Conservation (phyloP, 2,797 vertebrate genomes). For the Taeniopygia guttata region DNA sequence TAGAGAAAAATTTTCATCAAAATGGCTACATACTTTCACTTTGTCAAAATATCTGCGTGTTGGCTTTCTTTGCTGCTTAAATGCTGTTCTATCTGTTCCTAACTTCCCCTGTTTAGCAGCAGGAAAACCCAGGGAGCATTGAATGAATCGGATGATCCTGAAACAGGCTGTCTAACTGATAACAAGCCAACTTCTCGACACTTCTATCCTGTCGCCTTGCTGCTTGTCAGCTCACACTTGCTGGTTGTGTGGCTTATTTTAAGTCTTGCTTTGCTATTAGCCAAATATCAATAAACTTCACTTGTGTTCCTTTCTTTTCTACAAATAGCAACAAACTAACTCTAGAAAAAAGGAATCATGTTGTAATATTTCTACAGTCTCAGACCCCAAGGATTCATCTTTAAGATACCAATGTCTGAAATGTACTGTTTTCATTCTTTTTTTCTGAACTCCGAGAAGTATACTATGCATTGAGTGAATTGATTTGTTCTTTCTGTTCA, state of each 20-base stretch:
- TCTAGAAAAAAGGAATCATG: constrained; percentile 60
- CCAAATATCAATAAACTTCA: constrained; percentile 98
- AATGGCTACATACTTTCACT: neutral
- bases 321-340: constrained; percentile 71
- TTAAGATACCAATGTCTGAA: constrained; percentile 65
- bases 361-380: constrained; percentile 77
- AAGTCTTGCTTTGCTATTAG: constrained; percentile 99
- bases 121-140: constrained; percentile 90
- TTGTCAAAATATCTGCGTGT: constrained; percentile 45
- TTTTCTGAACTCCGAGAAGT: constrained; percentile 57
- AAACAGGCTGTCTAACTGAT: constrained; percentile 91
- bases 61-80: constrained; percentile 72
- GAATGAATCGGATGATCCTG: constrained; percentile 94
- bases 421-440: constrained; percentile 52
- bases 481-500: constrained; percentile 65
- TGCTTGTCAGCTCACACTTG: constrained; percentile 99
- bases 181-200: constrained; percentile 98
- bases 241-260: constrained; percentile 99
- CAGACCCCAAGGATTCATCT: constrained; percentile 66
- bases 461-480: constrained; percentile 76
- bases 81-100: constrained; percentile 78
- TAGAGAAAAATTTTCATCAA: neutral
- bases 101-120: constrained; percentile 84
- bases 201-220: constrained; percentile 99
- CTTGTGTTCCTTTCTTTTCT: constrained; percentile 73